Evolutionary conservation across 1,140 invertebrate genomes (phyloP), one percentile per base, ranked within the genome.

Genomic region (Penaeus japonicus): DNA sequence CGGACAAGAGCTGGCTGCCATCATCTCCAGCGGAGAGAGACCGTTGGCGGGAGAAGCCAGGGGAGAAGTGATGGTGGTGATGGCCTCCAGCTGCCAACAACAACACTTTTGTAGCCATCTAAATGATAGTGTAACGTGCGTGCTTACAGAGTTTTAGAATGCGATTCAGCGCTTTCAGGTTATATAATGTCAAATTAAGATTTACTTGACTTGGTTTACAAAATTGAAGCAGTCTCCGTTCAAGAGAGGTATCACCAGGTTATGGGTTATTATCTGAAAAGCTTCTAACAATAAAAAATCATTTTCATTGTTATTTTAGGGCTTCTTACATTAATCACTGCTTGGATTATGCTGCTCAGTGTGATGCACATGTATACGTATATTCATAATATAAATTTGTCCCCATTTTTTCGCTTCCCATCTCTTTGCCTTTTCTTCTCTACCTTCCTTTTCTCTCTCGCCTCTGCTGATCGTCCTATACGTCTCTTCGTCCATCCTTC

Each of bases 1-100:
- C 30, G 85, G 85, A 62, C 85, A 87, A 7, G 85, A 87, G 24
- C 57, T n/a, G 27, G 32, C 53, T 0, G 59, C 79, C 59, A 73
- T 55, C 47, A 87, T 82, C 85, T 87, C 85, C 79, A 87, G 47
- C 35, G 85, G 79, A 7, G 85, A 87, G 54, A 87, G 57, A 15
- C 85, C 85, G 32, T 87, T 87, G 78, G 79, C 78, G 12, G 85
- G 85, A 1, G 85, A 62, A 59, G 77, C 78, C 84, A 59, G n/a
- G n/a, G 85, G 85, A 0, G 85, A 82, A 4, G 85, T 73, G 47
- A 87, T 87, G 62, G 85, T 39, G 59, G 24, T 82, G 75, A 87
- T 87, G 57, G 59, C 55, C 24, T 87, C 85, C 15, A 87, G 53
- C 85, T 87, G 85, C 47, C 47, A 12, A 47, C 39, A 12, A 47